A percentile compares a stretch with the other conserved stretches of the same genome.
These are phyloP conservation scores for Kradibia gibbosae DNA, from an alignment of 1,140 invertebrate species.

Conservation along the genomic window DNA sequence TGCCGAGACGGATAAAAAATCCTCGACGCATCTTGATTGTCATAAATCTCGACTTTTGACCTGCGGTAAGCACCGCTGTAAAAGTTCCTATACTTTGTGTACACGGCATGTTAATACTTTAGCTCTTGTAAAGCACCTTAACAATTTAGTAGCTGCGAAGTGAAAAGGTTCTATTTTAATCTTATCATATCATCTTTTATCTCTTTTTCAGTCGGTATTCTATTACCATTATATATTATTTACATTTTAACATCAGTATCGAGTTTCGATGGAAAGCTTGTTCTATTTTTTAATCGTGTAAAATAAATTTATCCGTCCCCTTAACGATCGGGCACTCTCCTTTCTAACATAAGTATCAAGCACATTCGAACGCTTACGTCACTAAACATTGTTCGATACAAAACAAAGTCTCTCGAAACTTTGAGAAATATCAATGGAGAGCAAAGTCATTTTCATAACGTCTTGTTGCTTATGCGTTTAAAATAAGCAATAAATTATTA, in stretches of 20 bases:
- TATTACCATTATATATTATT: neutral
- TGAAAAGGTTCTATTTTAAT: constrained; percentile 33
- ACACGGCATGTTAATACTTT: constrained; percentile 24
- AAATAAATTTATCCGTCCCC: neutral
- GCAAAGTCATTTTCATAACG: no score
- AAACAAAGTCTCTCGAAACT: neutral
- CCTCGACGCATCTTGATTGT: constrained; percentile 37
- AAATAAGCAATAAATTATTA: no score
- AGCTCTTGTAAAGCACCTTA: constrained; percentile 19
- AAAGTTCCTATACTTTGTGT: neutral
- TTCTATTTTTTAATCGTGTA: neutral
- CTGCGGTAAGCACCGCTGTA: neutral
- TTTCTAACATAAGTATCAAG: neutral
- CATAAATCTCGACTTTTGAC: constrained; percentile 46
- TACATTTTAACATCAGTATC: constrained; percentile 3
- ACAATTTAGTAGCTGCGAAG: constrained; percentile 27
- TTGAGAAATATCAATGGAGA: no score
- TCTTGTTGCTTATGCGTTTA: no score
- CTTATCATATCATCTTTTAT: constrained; percentile 48
- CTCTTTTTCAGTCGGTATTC: constrained; percentile 18
- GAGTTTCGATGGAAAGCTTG: neutral
- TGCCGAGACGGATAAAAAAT: constrained; percentile 13
- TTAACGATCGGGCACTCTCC: neutral
- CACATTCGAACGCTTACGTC: neutral
- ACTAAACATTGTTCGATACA: neutral